These are phyloP conservation scores for Trichogramma pretiosum DNA, from an alignment of 1,140 invertebrate species.

Conservation along the genomic window DNA sequence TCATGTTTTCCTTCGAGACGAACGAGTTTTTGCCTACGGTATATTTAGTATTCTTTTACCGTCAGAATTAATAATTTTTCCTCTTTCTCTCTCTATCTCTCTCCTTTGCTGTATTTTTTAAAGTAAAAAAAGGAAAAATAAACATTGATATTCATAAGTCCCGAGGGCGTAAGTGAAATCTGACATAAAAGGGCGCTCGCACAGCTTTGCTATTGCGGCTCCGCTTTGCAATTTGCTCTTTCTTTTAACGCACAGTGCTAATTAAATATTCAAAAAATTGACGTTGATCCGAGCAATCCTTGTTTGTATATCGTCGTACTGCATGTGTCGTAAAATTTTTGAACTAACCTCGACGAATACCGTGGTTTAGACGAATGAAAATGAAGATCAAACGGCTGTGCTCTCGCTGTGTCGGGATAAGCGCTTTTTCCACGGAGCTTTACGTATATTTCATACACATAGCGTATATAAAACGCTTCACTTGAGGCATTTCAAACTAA, in stretches of 20 bases:
- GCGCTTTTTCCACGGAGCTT: constrained; percentile 33
- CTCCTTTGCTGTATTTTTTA: constrained; percentile 7
- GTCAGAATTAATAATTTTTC: too few species aligned
- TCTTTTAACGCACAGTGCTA: constrained; percentile 18
- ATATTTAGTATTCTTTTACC: constrained; percentile 11
- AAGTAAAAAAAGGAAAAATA: constrained; percentile 1
- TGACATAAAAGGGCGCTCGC: neutral
- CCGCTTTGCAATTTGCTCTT: neutral
- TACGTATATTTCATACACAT: too few species aligned
- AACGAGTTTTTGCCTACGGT: neutral
- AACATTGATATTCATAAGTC: neutral
- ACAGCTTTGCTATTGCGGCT: too few species aligned
- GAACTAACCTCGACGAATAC: neutral
- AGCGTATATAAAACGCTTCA: too few species aligned
- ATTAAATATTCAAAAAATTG: constrained; percentile 36
- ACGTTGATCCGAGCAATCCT: constrained; percentile 28
- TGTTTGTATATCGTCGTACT: too few species aligned
- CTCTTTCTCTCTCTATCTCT: neutral
- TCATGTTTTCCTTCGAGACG: constrained; percentile 6
- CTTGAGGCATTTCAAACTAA: constrained; percentile 32
- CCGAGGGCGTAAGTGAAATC: neutral
- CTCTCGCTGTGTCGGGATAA: constrained; percentile 25
- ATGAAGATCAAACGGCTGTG: constrained; percentile 18
- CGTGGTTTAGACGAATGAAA: constrained; percentile 30
- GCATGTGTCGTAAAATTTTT: neutral